Percentiles rank a stretch among this genome's conserved stretches.
Evolutionary conservation across 2,797 vertebrate species (phyloP).

Genomic region (Mormyrus proboscirostris): DNA sequence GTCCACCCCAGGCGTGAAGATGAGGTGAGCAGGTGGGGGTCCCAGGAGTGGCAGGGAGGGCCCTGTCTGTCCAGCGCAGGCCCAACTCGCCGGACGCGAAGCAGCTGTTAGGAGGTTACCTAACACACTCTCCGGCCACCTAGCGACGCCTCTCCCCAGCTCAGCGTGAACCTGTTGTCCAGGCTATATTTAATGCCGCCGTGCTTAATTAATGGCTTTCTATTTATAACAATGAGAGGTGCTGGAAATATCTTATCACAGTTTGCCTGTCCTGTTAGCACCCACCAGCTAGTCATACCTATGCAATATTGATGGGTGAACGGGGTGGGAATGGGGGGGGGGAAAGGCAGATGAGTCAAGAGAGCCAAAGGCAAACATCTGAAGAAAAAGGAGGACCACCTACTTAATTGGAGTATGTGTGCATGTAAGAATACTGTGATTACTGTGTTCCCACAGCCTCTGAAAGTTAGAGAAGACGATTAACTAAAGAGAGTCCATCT

Average conservation of each 20-base stretch:
- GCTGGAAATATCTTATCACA: slow-evolving; percentile 49
- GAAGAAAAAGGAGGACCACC: not conserved
- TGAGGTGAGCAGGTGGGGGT: not conserved
- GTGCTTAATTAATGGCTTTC: slow-evolving; percentile 65
- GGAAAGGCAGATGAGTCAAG: not conserved
- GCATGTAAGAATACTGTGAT: not conserved
- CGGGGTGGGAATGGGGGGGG: not conserved
- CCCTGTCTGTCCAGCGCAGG: slow-evolving; percentile 26
- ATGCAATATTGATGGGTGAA: slow-evolving; percentile 45
- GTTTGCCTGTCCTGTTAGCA: slow-evolving; percentile 36
- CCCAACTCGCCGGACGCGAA: slow-evolving; percentile 47
- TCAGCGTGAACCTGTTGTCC: slow-evolving; percentile 55
- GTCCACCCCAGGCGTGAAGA: not conserved
- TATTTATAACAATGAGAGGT: slow-evolving; percentile 63
- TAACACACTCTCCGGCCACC: slow-evolving; percentile 30
- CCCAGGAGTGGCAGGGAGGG: too few relatives aligned
- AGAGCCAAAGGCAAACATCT: not conserved
- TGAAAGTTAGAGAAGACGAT: not conserved
- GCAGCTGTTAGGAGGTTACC: slow-evolving; percentile 53
- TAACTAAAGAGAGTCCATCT: not conserved
- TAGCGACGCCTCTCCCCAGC: slow-evolving; percentile 46
- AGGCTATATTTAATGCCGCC: slow-evolving; percentile 59
- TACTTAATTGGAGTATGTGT: not conserved
- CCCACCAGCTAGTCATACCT: slow-evolving; percentile 35
- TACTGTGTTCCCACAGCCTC: not conserved